These are phyloP conservation scores for Microctonus aethiopoides DNA, from an alignment of 2,888 invertebrate genomes.

Conservation along the genomic window DNA sequence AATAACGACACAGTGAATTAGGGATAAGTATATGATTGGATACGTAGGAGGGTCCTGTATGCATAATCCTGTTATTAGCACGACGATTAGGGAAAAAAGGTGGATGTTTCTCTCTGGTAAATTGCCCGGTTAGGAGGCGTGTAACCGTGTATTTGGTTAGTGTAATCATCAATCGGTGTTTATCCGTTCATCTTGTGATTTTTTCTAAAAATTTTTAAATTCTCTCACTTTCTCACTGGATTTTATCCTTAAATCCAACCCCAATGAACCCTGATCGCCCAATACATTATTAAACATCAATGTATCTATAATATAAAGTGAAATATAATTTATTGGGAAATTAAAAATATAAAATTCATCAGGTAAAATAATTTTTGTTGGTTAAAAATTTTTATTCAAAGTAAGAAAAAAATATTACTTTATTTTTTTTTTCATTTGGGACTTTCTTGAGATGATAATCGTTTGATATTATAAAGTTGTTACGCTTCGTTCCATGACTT, in stretches of 20 bases:
- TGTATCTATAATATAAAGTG: slow-evolving; percentile 5
- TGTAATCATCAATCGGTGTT: slow-evolving; percentile 60
- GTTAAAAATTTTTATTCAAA: too few relatives aligned
- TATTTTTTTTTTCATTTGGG: background rate
- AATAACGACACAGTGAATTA: slow-evolving; percentile 64
- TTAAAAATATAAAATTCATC: background rate
- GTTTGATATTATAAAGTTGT: slow-evolving; percentile 49
- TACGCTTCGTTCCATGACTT: slow-evolving; percentile 57
- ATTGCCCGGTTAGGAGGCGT: slow-evolving; percentile 59
- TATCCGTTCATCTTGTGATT: slow-evolving; percentile 14
- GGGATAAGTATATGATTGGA: slow-evolving; percentile 64
- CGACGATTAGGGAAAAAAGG: slow-evolving; percentile 64
- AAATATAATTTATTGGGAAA: background rate
- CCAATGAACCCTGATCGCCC: background rate
- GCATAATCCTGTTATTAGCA: slow-evolving; percentile 66
- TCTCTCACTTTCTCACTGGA: slow-evolving; percentile 22
- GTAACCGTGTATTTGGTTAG: slow-evolving; percentile 66
- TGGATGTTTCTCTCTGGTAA: slow-evolving; percentile 61
- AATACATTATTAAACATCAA: slow-evolving; percentile 14
- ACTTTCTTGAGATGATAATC: slow-evolving; percentile 51
- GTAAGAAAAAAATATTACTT: too few relatives aligned
- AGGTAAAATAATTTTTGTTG: background rate
- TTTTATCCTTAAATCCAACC: background rate
- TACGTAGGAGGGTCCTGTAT: slow-evolving; percentile 48
- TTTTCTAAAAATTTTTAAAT: slow-evolving; percentile 17